Evolutionary conservation across 92 coral and sea anemone genomes (phyloP).

Genomic region (Blastomussa wellsi): DNA sequence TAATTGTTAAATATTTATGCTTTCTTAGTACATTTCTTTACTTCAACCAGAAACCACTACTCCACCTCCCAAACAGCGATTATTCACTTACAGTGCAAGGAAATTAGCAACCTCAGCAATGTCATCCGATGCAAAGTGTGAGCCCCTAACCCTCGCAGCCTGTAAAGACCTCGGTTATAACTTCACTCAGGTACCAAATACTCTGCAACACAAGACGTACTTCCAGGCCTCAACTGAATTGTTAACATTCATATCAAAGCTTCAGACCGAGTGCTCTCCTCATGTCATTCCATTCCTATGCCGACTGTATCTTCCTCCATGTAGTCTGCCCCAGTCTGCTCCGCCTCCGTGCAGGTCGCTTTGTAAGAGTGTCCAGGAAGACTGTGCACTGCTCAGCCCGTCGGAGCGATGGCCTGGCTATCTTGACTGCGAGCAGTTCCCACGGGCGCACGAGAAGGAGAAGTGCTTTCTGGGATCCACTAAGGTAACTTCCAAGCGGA

Average conservation of each 20-base stretch:
- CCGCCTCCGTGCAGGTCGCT: conserved; percentile 61
- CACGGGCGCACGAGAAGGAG: conserved; percentile 16
- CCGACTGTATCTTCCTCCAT: conserved; percentile 48
- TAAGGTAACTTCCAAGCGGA: conserved; percentile 18
- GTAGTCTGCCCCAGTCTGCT: conserved; percentile 34
- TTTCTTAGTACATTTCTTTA: not conserved
- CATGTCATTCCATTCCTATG: conserved; percentile 53
- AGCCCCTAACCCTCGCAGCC: conserved; percentile 29
- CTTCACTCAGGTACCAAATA: conserved; percentile 34
- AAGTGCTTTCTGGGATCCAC: conserved; percentile 30
- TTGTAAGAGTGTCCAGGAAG: conserved; percentile 49
- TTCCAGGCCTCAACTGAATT: conserved; percentile 1
- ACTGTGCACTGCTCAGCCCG: conserved; percentile 39
- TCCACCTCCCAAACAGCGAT: conserved; percentile 11
- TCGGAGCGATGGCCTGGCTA: conserved; percentile 10
- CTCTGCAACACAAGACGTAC: conserved; percentile 35
- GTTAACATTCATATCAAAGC: conserved; percentile 3
- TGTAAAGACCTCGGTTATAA: conserved; percentile 54
- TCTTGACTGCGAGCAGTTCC: conserved; percentile 23
- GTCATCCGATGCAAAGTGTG: conserved; percentile 28
- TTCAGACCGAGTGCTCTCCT: conserved; percentile 47
- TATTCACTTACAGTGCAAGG: conserved; percentile 24
- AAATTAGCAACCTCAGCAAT: conserved; percentile 1
- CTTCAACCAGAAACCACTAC: conserved; percentile 17
- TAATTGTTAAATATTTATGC: no score